Percentiles rank a stretch among this genome's conserved stretches.
Conservation (phyloP, 2,113 vertebrate species). For the Pterocles burchelli region DNA sequence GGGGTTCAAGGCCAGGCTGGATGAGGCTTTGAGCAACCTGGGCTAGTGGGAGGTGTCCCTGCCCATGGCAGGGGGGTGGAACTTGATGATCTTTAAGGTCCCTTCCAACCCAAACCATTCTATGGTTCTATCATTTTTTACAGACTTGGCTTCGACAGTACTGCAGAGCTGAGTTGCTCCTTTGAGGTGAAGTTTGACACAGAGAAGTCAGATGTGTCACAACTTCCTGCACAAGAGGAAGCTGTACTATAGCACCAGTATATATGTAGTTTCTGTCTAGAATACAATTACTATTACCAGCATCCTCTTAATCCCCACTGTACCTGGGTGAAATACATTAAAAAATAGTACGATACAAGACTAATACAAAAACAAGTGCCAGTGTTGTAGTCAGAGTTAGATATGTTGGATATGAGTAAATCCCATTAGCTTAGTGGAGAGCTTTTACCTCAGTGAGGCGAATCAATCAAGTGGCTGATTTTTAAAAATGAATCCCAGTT, state of each 20-base stretch:
- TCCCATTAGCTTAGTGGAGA: neutral
- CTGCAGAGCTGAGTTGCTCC: neutral
- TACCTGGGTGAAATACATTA: neutral
- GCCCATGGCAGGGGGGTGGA: no score
- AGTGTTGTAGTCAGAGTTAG: accelerated
- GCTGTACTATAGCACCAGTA: neutral
- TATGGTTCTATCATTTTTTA: neutral
- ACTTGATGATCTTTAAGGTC: no score
- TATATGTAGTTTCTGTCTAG: neutral
- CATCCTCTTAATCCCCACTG: neutral
- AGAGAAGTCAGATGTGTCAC: neutral
- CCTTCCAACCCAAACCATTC: no score
- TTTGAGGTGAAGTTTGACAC: neutral
- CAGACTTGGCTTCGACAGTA: neutral
- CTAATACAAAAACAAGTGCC: neutral
- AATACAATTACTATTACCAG: neutral
- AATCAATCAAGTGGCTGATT: neutral
- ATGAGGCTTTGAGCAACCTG: no score
- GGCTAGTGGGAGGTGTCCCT: no score
- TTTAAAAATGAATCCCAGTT: neutral
- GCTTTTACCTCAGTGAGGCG: neutral
- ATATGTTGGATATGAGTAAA: neutral
- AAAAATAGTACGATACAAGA: neutral
- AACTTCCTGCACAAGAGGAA: neutral
- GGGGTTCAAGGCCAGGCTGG: no score